Evolutionary conservation across 2,797 vertebrate genomes (phyloP).

Genomic region (Myotis planiceps): DNA sequence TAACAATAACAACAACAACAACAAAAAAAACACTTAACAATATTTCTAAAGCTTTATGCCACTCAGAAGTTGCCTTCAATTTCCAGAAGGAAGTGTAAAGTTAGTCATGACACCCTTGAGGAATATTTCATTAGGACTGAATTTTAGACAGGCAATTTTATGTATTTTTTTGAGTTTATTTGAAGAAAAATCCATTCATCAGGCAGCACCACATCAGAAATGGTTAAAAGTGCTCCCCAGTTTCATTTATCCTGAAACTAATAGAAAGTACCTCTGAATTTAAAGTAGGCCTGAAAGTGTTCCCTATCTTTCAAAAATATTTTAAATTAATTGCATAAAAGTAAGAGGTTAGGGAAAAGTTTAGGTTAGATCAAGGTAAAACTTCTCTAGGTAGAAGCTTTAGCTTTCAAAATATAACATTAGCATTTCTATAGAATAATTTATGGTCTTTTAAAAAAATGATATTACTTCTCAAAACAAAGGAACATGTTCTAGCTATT

Average conservation of each 20-base stretch:
- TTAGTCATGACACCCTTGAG: neutral
- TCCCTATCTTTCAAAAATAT: neutral
- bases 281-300: neutral
- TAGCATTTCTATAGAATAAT: neutral
- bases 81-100: neutral
- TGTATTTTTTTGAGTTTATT: neutral
- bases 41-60: neutral
- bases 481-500: neutral
- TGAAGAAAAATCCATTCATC: neutral
- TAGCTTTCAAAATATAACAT: conserved; percentile 28
- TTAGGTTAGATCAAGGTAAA: neutral
- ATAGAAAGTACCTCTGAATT: conserved; percentile 12
- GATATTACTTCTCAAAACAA: neutral
- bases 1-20: neutral
- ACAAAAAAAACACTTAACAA: neutral
- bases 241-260: neutral
- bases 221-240: neutral
- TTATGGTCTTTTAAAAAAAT: neutral
- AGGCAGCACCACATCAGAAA: neutral
- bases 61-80: neutral
- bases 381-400: neutral
- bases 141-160: conserved; percentile 9
- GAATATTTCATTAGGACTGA: neutral
- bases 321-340: conserved; percentile 3
- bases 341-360: neutral